Conservation (phyloP, 2,113 vertebrate genomes). For the Zosterops hypoxanthus region DNA sequence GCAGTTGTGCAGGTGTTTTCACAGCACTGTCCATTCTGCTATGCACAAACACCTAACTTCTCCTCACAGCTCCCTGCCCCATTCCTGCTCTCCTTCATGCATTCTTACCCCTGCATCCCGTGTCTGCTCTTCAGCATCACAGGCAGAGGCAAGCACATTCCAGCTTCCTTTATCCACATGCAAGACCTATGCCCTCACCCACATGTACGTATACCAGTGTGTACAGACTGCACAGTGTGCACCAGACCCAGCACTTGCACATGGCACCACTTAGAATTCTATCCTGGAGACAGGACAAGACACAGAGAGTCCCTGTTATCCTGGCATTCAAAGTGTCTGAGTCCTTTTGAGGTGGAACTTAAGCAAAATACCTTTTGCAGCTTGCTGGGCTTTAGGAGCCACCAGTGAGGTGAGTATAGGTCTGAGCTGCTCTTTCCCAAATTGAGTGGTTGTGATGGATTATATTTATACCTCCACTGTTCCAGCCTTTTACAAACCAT, state of each 20-base stretch:
- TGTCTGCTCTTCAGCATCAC: neutral
- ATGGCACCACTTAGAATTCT: neutral
- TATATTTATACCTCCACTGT: neutral
- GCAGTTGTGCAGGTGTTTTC: neutral
- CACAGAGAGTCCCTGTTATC: neutral
- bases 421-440: neutral
- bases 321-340: neutral
- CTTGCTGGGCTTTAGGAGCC: neutral
- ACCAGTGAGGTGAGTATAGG: neutral
- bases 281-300: neutral
- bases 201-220: rapidly evolving
- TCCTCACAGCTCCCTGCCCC: neutral
- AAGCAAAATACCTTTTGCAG: neutral
- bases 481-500: neutral
- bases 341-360: neutral
- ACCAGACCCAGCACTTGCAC: neutral
- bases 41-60: neutral
- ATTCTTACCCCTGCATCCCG: neutral
- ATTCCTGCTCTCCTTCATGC: neutral
- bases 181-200: neutral
- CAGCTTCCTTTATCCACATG: neutral
- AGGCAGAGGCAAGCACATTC: neutral
- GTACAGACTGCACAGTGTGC: neutral
- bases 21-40: neutral
- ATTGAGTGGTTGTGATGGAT: neutral